These are phyloP conservation scores for Stercorarius parasiticus DNA, from an alignment of 2,113 vertebrate genomes.

Conservation along the genomic window DNA sequence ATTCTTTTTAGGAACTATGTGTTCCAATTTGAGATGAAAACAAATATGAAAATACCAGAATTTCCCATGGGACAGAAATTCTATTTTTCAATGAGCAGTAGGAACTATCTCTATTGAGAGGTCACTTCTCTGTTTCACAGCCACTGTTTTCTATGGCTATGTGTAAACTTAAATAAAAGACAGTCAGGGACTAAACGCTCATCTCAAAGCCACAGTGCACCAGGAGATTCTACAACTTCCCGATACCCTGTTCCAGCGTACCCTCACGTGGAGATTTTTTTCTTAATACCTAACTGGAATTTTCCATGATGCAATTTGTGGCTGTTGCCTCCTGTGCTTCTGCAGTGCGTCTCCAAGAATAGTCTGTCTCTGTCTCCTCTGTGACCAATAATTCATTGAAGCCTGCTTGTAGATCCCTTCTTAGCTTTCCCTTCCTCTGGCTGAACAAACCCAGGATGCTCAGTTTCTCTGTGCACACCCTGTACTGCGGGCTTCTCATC, in stretches of 20 bases:
- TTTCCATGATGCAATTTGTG: neutral
- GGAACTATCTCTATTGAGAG: neutral
- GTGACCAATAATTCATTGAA: neutral
- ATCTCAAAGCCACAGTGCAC: neutral
- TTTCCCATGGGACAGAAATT: conserved; percentile 20
- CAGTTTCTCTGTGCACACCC: neutral
- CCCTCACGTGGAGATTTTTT: neutral
- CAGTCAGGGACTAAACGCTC: neutral
- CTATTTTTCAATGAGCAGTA: conserved; percentile 8
- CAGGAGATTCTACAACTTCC: neutral
- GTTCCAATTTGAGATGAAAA: conserved; percentile 49
- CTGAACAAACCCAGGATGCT: neutral
- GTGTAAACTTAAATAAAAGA: neutral
- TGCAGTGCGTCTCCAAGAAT: neutral
- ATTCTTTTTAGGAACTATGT: conserved; percentile 29
- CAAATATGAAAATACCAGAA: conserved; percentile 55
- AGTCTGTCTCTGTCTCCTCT: neutral
- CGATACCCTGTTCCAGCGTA: neutral
- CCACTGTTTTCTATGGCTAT: neutral
- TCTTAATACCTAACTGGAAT: neutral
- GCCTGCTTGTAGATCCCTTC: neutral
- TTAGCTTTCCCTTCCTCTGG: neutral
- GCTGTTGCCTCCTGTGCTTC: neutral
- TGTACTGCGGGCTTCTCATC: neutral
- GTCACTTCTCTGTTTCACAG: neutral